A percentile compares a stretch with the other conserved stretches of the same genome.
These are phyloP conservation scores for Napeogenes sylphis DNA, from an alignment of 2,888 invertebrate species.

Conservation along the genomic window DNA sequence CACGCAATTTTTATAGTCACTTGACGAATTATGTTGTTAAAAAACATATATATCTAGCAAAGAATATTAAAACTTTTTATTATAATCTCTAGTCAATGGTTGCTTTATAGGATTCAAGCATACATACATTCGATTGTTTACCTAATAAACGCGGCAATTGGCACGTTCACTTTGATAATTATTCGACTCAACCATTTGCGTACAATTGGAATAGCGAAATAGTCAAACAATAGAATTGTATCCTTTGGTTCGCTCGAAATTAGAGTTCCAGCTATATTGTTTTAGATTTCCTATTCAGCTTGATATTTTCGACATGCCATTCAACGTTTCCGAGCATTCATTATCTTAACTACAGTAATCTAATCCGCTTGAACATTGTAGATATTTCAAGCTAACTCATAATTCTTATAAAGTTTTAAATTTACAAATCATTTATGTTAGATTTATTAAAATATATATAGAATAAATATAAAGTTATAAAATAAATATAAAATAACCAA, in stretches of 20 bases:
- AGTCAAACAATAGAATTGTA: conserved; percentile 64
- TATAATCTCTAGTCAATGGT: too few species aligned
- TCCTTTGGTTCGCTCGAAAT: conserved; percentile 38
- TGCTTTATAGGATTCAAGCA: too few species aligned
- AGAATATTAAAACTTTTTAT: too few species aligned
- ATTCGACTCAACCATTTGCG: conserved; percentile 51
- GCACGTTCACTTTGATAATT: conserved; percentile 44
- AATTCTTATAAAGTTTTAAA: too few species aligned
- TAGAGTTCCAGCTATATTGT: conserved; percentile 21
- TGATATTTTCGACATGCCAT: conserved; percentile 20
- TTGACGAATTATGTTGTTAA: too few species aligned
- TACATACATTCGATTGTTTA: not conserved
- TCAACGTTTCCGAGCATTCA: not conserved
- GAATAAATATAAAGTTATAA: too few species aligned
- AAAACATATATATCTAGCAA: too few species aligned
- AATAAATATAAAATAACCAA: not conserved
- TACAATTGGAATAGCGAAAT: conserved; percentile 45
- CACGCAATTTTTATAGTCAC: too few species aligned
- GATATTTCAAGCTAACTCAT: too few species aligned
- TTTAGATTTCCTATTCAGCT: conserved; percentile 17
- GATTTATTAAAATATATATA: too few species aligned
- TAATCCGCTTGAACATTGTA: too few species aligned
- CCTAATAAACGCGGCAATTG: conserved; percentile 35
- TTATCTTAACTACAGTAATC: conserved; percentile 7
- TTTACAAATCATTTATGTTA: too few species aligned